Evolutionary conservation across 53 echinoderm and acorn worm genomes (phyloP).

Genomic region (Actinopyga echinites): DNA sequence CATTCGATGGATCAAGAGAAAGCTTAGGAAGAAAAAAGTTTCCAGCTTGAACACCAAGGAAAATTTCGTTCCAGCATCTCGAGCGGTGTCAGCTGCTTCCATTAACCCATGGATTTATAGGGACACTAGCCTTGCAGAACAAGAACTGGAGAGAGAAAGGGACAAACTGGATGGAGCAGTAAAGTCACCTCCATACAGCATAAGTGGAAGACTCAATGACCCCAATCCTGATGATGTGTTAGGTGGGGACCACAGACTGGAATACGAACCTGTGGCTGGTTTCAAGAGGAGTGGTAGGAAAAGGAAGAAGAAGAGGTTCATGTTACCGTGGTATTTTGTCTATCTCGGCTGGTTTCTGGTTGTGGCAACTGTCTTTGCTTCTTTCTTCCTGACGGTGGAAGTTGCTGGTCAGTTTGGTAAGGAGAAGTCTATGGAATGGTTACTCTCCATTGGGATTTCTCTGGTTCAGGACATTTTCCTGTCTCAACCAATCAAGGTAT

Average conservation of each 20-base stretch:
- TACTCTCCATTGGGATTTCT: conserved; percentile 84
- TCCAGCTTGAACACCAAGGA: neutral
- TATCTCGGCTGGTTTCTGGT: conserved; percentile 79
- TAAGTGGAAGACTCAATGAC: conserved; percentile 1
- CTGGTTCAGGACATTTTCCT: conserved; percentile 88
- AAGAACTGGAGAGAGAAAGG: conserved; percentile 10
- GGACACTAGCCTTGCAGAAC: neutral
- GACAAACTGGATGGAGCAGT: conserved; percentile 18
- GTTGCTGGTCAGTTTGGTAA: conserved; percentile 86
- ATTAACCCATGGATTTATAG: neutral
- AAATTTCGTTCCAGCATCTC: neutral
- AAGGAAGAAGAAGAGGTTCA: conserved; percentile 75
- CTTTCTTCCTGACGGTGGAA: conserved; percentile 88
- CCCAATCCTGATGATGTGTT: neutral
- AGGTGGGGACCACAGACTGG: neutral
- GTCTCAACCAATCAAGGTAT: conserved; percentile 88
- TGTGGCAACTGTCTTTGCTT: conserved; percentile 53
- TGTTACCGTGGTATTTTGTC: conserved; percentile 82
- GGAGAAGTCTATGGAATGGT: conserved; percentile 83
- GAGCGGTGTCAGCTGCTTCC: conserved; percentile 5
- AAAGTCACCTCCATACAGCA: neutral
- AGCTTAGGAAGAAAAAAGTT: neutral
- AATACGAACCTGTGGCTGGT: conserved; percentile 52
- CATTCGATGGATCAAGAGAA: neutral
- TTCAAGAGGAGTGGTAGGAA: conserved; percentile 67